Percentiles rank a stretch among this genome's conserved stretches.
phyloP scores from a whole-genome alignment of 2,888 invertebrate species.

The Heptascelio sp. region DNA sequence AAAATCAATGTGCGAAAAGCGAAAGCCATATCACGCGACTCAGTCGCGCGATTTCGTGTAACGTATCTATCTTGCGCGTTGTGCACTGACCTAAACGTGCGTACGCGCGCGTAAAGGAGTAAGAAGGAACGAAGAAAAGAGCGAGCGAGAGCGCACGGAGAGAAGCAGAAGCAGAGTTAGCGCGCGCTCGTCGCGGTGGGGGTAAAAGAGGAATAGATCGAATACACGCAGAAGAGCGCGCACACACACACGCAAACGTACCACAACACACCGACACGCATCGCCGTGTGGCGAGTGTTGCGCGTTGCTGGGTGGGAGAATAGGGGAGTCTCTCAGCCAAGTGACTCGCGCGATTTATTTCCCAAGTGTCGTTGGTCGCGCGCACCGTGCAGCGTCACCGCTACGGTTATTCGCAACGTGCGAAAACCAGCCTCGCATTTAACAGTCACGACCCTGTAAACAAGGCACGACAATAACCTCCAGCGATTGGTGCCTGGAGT shows the following conservation, averaged over 20 bases:
- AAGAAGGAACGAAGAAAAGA: constrained; percentile 53
- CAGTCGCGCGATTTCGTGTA: constrained; percentile 55
- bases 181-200: constrained; percentile 39
- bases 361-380: constrained; percentile 75
- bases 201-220: constrained; percentile 62
- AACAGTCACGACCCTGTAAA: constrained; percentile 47
- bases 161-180: constrained; percentile 49
- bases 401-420: constrained; percentile 62
- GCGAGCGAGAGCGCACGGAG: constrained; percentile 59
- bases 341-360: constrained; percentile 74
- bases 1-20: not conserved
- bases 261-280: constrained; percentile 36
- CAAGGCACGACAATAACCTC: constrained; percentile 32
- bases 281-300: constrained; percentile 59
- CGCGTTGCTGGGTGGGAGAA: constrained; percentile 62
- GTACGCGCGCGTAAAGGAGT: constrained; percentile 40
- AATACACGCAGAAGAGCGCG: constrained; percentile 47
- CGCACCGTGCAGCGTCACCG: constrained; percentile 67
- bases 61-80: constrained; percentile 47
- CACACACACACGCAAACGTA: constrained; percentile 15
- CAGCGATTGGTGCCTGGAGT: not conserved
- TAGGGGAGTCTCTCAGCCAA: constrained; percentile 73
- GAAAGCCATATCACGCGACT: constrained; percentile 10
- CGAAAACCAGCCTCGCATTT: constrained; percentile 43
- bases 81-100: constrained; percentile 65